Conservation (phyloP, 2,888 invertebrate genomes). For the Criorhina ranunculi region DNA sequence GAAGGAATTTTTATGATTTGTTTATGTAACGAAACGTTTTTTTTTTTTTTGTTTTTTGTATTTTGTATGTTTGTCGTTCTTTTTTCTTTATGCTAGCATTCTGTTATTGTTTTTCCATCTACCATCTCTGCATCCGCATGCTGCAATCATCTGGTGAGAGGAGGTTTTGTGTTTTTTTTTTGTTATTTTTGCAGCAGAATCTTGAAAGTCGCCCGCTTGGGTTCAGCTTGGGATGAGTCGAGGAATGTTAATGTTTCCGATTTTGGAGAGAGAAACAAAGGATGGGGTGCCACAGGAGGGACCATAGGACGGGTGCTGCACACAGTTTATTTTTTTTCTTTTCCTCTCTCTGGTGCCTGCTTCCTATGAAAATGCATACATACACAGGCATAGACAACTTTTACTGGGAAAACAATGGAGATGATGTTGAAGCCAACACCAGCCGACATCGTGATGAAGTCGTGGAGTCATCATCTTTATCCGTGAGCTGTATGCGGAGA, state of each 20-base stretch:
- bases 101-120: constrained; percentile 73
- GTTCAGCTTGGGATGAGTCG: constrained; percentile 70
- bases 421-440: constrained; percentile 38
- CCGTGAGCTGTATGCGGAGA: constrained; percentile 22
- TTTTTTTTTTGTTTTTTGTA: not conserved
- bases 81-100: constrained; percentile 52
- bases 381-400: constrained; percentile 20
- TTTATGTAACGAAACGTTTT: constrained; percentile 69
- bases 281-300: constrained; percentile 1
- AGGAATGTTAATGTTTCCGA: constrained; percentile 75
- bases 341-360: constrained; percentile 23
- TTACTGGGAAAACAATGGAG: constrained; percentile 65
- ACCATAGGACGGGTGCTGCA: constrained; percentile 44
- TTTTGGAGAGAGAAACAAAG: constrained; percentile 30
- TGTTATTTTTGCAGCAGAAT: constrained; percentile 53
- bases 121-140: constrained; percentile 63
- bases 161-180: constrained; percentile 20
- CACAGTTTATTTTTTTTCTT: constrained; percentile 32
- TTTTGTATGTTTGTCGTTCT: constrained; percentile 1
- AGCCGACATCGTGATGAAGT: constrained; percentile 29
- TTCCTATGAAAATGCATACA: constrained; percentile 64
- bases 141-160: constrained; percentile 63
- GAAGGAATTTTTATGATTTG: constrained; percentile 75
- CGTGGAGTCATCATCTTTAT: constrained; percentile 37
- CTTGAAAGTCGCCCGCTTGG: constrained; percentile 68